Evolutionary conservation across 2,888 invertebrate genomes (phyloP), one percentile per base, ranked within the genome.

Genomic region (Plutella xylostella): DNA sequence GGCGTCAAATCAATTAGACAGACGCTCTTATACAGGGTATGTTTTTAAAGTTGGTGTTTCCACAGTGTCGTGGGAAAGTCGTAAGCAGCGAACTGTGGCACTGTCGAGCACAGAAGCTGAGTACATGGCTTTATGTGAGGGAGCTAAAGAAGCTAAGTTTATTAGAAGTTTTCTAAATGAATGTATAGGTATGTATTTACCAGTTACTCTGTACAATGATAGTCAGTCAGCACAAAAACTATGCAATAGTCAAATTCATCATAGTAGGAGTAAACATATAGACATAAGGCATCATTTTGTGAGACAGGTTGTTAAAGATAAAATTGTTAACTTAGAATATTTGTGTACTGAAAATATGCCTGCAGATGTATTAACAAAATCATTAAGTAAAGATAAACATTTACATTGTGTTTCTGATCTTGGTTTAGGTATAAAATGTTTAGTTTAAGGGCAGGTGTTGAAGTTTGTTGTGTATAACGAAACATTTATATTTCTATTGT

Each of bases 61-160:
- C 15, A 45, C 51, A 34, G 50, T 61, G 5, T 51, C 52, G 21
- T 61, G 64, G 63, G 48, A 45, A 22, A 53, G 53, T 48, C 48
- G 51, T 48, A 50, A 51, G 49, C 57, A 56, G 48, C 33, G 34
- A 28, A 48, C 50, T 38, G 56, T 61, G 9, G 53, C 57, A 0
- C 42, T 61, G 6, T 62, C 60, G 5, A 60, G 58, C 0, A 58
- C 57, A 2, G 61, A 65, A 43, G 55, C 63, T 0, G 61, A 65
- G 46, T 63, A 60, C 43, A 54, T 62, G 19, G 55, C 61, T n/a
- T n/a, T n/a, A n/a, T 42, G 54, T 11, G 57, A 60, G 30, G 58
- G 53, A 15, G 35, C 52, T 19, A 56, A 56, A 45, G 56, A 61
- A 25, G 40, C 25, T n/a, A 40, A 22, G n/a, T 40, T 22, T 40